Conservation (phyloP, 2,797 vertebrate species). For the Acrossocheilus wenchowensis region DNA sequence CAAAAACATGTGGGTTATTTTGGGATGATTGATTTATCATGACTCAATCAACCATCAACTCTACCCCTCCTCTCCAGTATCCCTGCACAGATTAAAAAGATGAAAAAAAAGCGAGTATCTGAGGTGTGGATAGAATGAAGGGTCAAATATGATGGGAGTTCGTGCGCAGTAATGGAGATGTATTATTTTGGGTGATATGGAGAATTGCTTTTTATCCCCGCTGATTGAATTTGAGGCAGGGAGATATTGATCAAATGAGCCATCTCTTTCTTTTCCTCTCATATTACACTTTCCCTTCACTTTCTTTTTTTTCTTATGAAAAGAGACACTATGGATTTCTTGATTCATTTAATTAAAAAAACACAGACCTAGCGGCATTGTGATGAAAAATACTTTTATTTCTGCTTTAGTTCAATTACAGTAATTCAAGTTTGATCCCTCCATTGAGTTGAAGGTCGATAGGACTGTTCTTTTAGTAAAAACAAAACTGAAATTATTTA, state of each 20-base stretch:
- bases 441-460: conserved; percentile 25
- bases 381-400: conserved; percentile 6
- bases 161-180: conserved; percentile 55
- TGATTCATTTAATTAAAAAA: conserved; percentile 50
- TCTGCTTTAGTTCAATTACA: conserved; percentile 9
- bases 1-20: conserved; percentile 39
- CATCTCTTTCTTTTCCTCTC: conserved; percentile 42
- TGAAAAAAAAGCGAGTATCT: neutral
- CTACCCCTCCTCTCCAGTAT: neutral
- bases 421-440: conserved; percentile 29
- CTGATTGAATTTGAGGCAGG: conserved; percentile 61
- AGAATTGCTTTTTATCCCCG: conserved; percentile 62
- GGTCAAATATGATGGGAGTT: conserved; percentile 54
- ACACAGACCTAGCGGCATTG: conserved; percentile 1
- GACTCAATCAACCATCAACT: conserved; percentile 29
- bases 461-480: neutral
- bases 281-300: conserved; percentile 4
- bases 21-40: conserved; percentile 53
- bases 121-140: conserved; percentile 1
- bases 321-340: conserved; percentile 42
- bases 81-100: conserved; percentile 19
- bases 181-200: conserved; percentile 59
- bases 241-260: conserved; percentile 62
- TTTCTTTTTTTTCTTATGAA: conserved; percentile 4
- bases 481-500: neutral